Evolutionary conservation across 2,113 vertebrate genomes (phyloP).

Genomic region (Columbina picui): DNA sequence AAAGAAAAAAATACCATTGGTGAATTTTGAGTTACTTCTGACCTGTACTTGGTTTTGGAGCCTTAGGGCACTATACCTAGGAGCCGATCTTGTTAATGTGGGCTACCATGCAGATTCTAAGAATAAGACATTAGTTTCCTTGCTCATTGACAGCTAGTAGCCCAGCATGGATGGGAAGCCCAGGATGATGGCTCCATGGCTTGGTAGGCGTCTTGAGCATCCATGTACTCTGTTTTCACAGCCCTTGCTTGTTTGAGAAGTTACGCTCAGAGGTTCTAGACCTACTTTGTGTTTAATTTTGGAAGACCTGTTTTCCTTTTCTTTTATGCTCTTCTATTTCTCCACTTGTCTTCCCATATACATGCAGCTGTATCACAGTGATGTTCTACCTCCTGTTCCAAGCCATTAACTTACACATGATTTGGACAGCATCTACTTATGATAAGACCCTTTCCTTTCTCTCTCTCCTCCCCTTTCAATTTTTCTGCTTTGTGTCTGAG

Average conservation of each 20-base stretch:
- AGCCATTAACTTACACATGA: neutral
- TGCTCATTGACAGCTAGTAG: neutral
- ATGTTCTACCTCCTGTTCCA: neutral
- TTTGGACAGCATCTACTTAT: neutral
- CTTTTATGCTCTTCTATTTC: neutral
- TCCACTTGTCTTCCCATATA: neutral
- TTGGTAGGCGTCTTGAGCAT: neutral
- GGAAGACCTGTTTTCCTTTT: neutral
- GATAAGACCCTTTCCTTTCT: neutral
- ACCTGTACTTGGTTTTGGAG: neutral
- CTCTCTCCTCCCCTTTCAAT: neutral
- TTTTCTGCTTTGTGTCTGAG: neutral
- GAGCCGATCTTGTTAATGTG: neutral
- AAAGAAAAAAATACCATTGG: neutral
- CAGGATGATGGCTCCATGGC: neutral
- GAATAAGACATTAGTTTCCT: neutral
- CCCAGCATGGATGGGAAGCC: rapidly evolving
- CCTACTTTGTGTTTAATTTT: neutral
- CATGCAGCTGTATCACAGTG: neutral
- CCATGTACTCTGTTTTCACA: neutral
- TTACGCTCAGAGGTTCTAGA: neutral
- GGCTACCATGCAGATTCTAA: neutral
- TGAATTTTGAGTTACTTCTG: neutral
- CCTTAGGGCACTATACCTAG: neutral
- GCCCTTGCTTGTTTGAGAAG: neutral